Percentiles rank a stretch among this genome's conserved stretches.
These are phyloP conservation scores for Hemaris fuciformis DNA, from an alignment of 2,888 invertebrate species.

Conservation along the genomic window DNA sequence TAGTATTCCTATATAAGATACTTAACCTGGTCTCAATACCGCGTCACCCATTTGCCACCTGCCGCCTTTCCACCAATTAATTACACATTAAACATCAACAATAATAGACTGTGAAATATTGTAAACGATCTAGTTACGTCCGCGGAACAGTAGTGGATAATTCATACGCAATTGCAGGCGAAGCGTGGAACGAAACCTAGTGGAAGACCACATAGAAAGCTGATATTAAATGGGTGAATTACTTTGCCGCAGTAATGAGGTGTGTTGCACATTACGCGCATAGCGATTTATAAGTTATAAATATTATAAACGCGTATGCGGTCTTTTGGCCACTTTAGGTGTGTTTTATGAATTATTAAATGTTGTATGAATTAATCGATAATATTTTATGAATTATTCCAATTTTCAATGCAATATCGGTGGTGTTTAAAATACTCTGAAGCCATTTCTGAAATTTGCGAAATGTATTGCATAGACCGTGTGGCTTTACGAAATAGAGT, in stretches of 20 bases:
- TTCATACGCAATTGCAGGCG: constrained; percentile 2
- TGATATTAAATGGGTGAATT: constrained; percentile 54
- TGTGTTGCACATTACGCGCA: constrained; percentile 15
- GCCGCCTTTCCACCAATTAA: neutral
- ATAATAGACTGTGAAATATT: neutral
- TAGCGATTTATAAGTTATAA: constrained; percentile 17
- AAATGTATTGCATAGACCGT: no score
- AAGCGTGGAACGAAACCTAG: constrained; percentile 6
- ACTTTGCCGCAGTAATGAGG: constrained; percentile 36
- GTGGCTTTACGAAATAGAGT: no score
- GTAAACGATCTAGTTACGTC: constrained; percentile 15
- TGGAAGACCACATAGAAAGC: constrained; percentile 53
- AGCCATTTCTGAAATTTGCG: no score
- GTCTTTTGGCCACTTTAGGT: no score
- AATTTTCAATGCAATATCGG: no score
- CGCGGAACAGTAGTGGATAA: neutral
- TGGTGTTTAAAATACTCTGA: no score
- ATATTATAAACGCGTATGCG: neutral
- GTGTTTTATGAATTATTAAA: no score
- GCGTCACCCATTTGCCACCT: neutral
- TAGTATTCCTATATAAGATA: no score
- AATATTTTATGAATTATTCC: no score
- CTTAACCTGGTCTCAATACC: no score
- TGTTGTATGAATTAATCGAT: no score
- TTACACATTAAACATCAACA: neutral